Evolutionary conservation across 2,888 invertebrate genomes (phyloP).

Genomic region (Loripinus fragilis): DNA sequence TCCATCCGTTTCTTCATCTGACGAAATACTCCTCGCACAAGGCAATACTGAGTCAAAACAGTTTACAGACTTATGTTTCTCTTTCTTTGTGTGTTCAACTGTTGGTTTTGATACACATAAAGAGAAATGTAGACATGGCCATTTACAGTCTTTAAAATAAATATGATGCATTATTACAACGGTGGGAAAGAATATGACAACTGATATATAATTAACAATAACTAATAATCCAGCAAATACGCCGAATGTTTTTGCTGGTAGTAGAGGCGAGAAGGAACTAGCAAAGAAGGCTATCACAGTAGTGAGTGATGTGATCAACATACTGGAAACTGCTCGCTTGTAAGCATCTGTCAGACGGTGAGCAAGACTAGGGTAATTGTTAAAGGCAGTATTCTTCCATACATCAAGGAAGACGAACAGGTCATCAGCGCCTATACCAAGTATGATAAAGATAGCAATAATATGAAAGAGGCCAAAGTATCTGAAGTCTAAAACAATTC

Average conservation of each 20-base stretch:
- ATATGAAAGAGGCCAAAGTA: slow-evolving; percentile 74
- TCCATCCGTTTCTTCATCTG: not conserved
- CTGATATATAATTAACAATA: slow-evolving; percentile 72
- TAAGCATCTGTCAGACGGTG: slow-evolving; percentile 69
- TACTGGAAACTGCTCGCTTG: slow-evolving; percentile 64
- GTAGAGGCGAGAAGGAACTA: slow-evolving; percentile 71
- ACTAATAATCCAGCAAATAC: slow-evolving; percentile 73
- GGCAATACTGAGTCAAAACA: not conserved
- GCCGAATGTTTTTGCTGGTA: slow-evolving; percentile 76
- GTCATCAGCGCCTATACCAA: slow-evolving; percentile 73
- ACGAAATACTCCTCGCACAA: not conserved
- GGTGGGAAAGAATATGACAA: slow-evolving; percentile 70
- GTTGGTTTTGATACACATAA: slow-evolving; percentile 8
- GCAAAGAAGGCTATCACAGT: slow-evolving; percentile 72
- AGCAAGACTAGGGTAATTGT: slow-evolving; percentile 58
- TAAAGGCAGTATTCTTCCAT: slow-evolving; percentile 64
- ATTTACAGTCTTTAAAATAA: slow-evolving; percentile 59
- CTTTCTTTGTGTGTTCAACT: too few species aligned
- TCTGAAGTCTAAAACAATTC: slow-evolving; percentile 63
- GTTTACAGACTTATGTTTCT: too few species aligned
- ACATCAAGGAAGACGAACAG: slow-evolving; percentile 73
- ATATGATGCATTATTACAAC: slow-evolving; percentile 68
- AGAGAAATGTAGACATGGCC: slow-evolving; percentile 52
- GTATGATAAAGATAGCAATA: slow-evolving; percentile 70
- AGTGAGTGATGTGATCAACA: slow-evolving; percentile 73